These are phyloP conservation scores for Siniperca undulata DNA, from an alignment of 2,797 vertebrate genomes.

Conservation along the genomic window DNA sequence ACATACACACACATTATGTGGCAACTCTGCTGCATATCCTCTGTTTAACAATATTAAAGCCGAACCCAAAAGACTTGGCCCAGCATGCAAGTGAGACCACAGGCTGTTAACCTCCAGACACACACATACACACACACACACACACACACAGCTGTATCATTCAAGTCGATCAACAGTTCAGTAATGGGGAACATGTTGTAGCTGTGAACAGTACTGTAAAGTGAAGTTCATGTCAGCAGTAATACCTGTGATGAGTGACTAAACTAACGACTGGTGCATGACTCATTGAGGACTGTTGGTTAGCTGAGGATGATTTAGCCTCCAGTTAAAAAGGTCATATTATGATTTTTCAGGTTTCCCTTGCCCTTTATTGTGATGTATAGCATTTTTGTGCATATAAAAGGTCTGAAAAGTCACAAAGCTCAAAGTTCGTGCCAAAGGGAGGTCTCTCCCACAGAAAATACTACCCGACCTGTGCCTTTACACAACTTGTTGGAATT, in stretches of 20 bases:
- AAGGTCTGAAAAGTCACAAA: too few relatives aligned
- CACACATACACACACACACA: conserved; percentile 26
- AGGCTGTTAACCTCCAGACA: conserved; percentile 78
- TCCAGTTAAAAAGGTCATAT: not conserved
- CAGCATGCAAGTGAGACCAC: conserved; percentile 69
- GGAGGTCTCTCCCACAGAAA: too few relatives aligned
- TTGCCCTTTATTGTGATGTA: too few relatives aligned
- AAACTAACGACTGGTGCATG: conserved; percentile 5
- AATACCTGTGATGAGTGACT: conserved; percentile 44
- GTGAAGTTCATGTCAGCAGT: conserved; percentile 45
- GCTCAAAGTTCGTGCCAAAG: too few relatives aligned
- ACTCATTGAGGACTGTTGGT: conserved; percentile 15
- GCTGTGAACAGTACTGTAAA: conserved; percentile 36
- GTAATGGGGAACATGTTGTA: conserved; percentile 53
- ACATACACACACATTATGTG: conserved; percentile 41
- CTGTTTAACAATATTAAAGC: conserved; percentile 81
- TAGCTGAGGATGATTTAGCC: conserved; percentile 13
- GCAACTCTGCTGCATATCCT: conserved; percentile 74
- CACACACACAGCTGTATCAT: conserved; percentile 34
- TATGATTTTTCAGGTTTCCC: too few relatives aligned
- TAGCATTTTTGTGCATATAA: too few relatives aligned
- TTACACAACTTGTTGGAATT: too few relatives aligned
- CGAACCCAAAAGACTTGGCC: conserved; percentile 83
- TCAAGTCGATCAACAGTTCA: conserved; percentile 45
- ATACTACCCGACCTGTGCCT: too few relatives aligned